Percentiles rank a stretch among this genome's conserved stretches.
Conservation (phyloP, 2,797 vertebrate species). For the Bufotes viridis region DNA sequence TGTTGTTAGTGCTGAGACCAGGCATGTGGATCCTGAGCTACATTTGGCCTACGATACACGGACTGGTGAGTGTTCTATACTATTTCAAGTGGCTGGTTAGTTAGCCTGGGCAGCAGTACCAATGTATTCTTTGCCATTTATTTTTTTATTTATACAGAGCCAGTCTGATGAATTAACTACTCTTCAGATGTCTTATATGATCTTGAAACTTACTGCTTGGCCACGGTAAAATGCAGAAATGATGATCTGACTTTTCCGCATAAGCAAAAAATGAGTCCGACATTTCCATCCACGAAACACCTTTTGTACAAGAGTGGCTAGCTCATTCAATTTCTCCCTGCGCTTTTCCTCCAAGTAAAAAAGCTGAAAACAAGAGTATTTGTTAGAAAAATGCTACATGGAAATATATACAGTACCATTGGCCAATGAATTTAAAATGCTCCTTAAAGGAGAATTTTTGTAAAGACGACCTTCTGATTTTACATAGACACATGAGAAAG, state of each 20-base stretch:
- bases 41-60: too few relatives aligned
- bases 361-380: constrained; percentile 67
- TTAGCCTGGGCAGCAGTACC: too few relatives aligned
- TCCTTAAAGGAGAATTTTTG: too few relatives aligned
- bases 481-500: too few relatives aligned
- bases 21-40: too few relatives aligned
- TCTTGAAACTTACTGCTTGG: constrained; percentile 67
- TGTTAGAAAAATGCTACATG: neutral
- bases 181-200: neutral
- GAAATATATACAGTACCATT: neutral
- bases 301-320: constrained; percentile 77
- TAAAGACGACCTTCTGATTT: too few relatives aligned
- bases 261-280: constrained; percentile 70
- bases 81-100: too few relatives aligned
- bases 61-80: too few relatives aligned
- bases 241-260: constrained; percentile 79
- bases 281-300: constrained; percentile 74
- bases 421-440: neutral
- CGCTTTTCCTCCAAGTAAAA: constrained; percentile 75
- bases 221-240: constrained; percentile 78
- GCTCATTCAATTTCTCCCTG: constrained; percentile 66
- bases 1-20: too few relatives aligned
- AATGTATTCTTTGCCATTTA: too few relatives aligned
- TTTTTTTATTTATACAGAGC: too few relatives aligned
- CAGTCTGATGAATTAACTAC: too few relatives aligned